Evolutionary conservation across 2,113 vertebrate genomes (phyloP).

Genomic region (Hymenochirus boettgeri): DNA sequence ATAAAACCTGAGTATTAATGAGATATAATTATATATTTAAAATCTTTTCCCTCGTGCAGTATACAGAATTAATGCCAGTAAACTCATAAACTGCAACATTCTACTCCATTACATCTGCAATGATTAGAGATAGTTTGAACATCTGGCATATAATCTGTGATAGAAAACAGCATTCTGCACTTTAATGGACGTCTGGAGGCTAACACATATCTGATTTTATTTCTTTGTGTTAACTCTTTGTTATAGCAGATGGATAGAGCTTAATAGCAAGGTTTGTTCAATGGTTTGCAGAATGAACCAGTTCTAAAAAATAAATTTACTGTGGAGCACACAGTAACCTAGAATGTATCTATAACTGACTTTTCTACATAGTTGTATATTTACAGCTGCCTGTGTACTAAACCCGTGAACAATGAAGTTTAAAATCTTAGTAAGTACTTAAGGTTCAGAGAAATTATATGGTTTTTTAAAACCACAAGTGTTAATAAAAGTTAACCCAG

Average conservation of each 20-base stretch:
- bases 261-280: constrained; percentile 25
- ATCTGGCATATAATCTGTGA: constrained; percentile 94
- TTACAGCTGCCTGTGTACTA: too few relatives aligned
- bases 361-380: too few relatives aligned
- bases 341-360: too few relatives aligned
- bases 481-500: too few relatives aligned
- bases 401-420: too few relatives aligned
- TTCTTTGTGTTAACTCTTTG: constrained; percentile 80
- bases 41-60: constrained; percentile 89
- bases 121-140: constrained; percentile 95
- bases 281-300: not conserved
- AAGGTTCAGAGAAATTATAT: too few relatives aligned
- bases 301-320: too few relatives aligned
- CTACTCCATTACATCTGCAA: constrained; percentile 98
- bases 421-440: too few relatives aligned
- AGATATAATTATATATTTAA: constrained; percentile 95
- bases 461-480: too few relatives aligned
- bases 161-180: constrained; percentile 86
- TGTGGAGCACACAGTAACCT: too few relatives aligned
- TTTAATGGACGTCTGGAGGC: constrained; percentile 98
- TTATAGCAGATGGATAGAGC: constrained; percentile 46
- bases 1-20: constrained; percentile 92
- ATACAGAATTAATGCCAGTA: constrained; percentile 91
- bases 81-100: constrained; percentile 96
- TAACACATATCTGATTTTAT: constrained; percentile 83